Evolutionary conservation across 2,888 invertebrate genomes (phyloP).

Genomic region (Cerceris ruficornis): DNA sequence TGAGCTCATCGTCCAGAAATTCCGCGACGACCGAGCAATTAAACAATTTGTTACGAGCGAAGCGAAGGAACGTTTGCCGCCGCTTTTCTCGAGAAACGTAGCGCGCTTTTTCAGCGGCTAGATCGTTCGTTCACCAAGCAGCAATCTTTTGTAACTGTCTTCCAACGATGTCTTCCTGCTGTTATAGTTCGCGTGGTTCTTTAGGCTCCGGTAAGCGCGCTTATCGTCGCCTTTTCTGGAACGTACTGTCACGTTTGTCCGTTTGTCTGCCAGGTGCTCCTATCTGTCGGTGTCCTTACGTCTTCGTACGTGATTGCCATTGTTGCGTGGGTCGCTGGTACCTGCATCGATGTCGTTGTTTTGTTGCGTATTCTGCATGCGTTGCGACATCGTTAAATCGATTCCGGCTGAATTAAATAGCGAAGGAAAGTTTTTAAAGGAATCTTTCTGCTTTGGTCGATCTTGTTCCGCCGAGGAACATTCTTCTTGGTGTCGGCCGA

Average conservation of each 20-base stretch:
- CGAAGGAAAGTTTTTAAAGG: too few species aligned
- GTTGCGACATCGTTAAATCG: too few species aligned
- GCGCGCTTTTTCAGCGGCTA: slow-evolving; percentile 53
- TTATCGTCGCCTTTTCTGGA: slow-evolving; percentile 53
- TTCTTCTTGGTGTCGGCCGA: too few species aligned
- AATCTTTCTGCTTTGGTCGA: too few species aligned
- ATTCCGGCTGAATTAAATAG: too few species aligned
- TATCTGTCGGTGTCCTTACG: slow-evolving; percentile 18
- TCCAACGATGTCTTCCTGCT: not conserved
- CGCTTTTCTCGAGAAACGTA: slow-evolving; percentile 60
- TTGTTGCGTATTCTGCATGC: not conserved
- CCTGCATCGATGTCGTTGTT: not conserved
- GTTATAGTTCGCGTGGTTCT: slow-evolving; percentile 24
- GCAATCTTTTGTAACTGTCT: not conserved
- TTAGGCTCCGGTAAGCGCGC: slow-evolving; percentile 11
- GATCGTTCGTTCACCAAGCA: slow-evolving; percentile 42
- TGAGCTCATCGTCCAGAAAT: slow-evolving; percentile 71
- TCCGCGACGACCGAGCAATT: slow-evolving; percentile 67
- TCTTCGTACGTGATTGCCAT: not conserved
- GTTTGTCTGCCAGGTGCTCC: slow-evolving; percentile 11
- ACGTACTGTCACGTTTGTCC: slow-evolving; percentile 27
- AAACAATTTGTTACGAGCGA: slow-evolving; percentile 71
- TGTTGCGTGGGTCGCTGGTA: too few species aligned
- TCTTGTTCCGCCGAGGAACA: too few species aligned
- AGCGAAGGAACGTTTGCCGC: slow-evolving; percentile 59